phyloP scores from a whole-genome alignment of 2,888 invertebrate genomes.

The Acronicta aceris region DNA sequence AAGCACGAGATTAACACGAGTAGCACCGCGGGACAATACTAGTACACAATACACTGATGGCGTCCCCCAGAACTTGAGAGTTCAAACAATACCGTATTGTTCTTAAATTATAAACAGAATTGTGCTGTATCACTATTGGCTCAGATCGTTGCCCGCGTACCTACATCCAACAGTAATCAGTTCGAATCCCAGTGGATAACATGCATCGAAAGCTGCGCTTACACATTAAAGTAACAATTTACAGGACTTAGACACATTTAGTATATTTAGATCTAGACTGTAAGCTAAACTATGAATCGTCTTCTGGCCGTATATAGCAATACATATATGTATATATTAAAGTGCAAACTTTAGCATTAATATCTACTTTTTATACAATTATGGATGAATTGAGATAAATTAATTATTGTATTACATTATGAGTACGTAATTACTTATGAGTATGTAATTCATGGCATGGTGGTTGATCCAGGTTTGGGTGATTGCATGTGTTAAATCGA shows the following conservation, averaged over 20 bases:
- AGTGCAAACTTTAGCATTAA: no score
- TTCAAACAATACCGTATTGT: constrained; percentile 41
- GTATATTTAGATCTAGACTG: constrained; percentile 65
- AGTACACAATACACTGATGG: constrained; percentile 5
- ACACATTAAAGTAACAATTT: constrained; percentile 64
- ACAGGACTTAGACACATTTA: constrained; percentile 44
- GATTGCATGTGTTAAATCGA: no score
- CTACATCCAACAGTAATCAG: constrained; percentile 56
- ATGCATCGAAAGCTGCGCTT: constrained; percentile 49
- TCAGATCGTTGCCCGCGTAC: constrained; percentile 46
- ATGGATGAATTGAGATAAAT: no score
- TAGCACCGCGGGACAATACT: neutral
- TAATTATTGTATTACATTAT: no score
- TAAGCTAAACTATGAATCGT: constrained; percentile 6
- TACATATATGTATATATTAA: no score
- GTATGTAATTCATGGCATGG: no score
- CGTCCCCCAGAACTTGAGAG: constrained; percentile 30
- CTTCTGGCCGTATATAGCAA: no score
- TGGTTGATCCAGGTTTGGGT: no score
- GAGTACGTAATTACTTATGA: no score
- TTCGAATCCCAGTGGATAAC: constrained; percentile 55
- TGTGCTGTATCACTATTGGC: constrained; percentile 47
- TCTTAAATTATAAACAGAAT: constrained; percentile 46
- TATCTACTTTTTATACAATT: no score
- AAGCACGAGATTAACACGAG: neutral